Evolutionary conservation across 2,888 invertebrate genomes (phyloP).

Genomic region (Latrodectus elegans): DNA sequence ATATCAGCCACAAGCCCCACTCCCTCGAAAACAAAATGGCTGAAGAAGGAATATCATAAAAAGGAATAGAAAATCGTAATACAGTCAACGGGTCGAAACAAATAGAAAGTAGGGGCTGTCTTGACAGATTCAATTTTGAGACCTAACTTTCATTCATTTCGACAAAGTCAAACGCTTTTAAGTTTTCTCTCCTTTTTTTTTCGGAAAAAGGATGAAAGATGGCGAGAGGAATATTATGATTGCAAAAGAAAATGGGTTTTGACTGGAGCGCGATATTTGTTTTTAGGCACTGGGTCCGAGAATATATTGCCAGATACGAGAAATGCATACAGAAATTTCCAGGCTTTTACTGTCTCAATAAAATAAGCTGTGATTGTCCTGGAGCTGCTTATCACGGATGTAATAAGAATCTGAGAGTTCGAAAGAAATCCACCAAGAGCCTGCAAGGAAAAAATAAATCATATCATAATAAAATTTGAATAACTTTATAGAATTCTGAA

Average conservation of each 20-base stretch:
- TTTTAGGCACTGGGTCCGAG: constrained; percentile 37
- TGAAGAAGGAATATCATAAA: constrained; percentile 35
- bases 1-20: background rate
- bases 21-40: constrained; percentile 26
- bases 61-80: constrained; percentile 50
- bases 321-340: background rate
- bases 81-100: constrained; percentile 14
- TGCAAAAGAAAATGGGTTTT: constrained; percentile 32
- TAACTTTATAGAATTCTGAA: no score
- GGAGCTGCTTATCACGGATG: no score
- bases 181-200: constrained; percentile 5
- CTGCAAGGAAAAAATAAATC: no score
- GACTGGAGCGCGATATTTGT: constrained; percentile 30
- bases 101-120: constrained; percentile 21
- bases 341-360: no score
- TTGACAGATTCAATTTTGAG: constrained; percentile 65
- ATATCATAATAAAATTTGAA: no score
- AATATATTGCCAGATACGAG: constrained; percentile 22
- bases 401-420: no score
- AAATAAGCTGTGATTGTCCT: no score
- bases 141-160: constrained; percentile 49
- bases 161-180: constrained; percentile 32
- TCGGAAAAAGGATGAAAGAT: constrained; percentile 6
- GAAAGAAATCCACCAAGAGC: no score
- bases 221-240: constrained; percentile 47